Evolutionary conservation across 2,113 vertebrate genomes (phyloP), one percentile per base, ranked within the genome.

Genomic region (Etheostoma spectabile): DNA sequence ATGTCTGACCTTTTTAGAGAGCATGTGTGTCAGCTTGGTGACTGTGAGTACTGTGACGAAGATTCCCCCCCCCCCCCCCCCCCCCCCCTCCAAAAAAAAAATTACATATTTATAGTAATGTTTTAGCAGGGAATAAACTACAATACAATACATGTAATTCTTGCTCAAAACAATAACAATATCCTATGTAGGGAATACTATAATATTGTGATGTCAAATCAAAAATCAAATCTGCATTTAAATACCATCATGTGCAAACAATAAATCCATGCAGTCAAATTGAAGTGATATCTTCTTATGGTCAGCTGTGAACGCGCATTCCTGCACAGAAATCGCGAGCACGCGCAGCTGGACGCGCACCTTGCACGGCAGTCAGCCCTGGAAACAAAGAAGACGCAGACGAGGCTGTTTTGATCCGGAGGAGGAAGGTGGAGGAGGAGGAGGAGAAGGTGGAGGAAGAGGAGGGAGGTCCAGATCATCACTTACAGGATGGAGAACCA

Each of bases 371-470:
- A 71, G 52, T 63, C 77, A 49, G 48, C 38, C 57, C 72, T 76
- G 35, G 74, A 79, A 85, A 95, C 94, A 94, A 95, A 95, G 93
- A 83, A 80, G 79, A 86, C 12, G 56, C 79, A 75, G 69, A 74
- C 15, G 65, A 82, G 84, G 86, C 42, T 92, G 86, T 89, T 91
- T 89, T 83, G 77, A 79, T 74, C 70, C 51, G 15, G 76, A 63
- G 52, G 16, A 30, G 30, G 38, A 24, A 21, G 30, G 48, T 22
- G 24, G 60, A 51, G 66, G 63, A 65, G 38, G n/a, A 55, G 27
- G 27, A 63, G 59, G 49, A 52, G 13, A 52, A 30, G 38, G 59
- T 38, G 19, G 52, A n/a, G 80, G 53, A n/a, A 83, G 64, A 24
- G 71, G 68, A 48, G 62, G 35, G 60, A 74, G 70, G 80, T 49